Evolutionary conservation across 2,797 vertebrate genomes (phyloP), one percentile per base, ranked within the genome.

Genomic region (Botia almorhae): DNA sequence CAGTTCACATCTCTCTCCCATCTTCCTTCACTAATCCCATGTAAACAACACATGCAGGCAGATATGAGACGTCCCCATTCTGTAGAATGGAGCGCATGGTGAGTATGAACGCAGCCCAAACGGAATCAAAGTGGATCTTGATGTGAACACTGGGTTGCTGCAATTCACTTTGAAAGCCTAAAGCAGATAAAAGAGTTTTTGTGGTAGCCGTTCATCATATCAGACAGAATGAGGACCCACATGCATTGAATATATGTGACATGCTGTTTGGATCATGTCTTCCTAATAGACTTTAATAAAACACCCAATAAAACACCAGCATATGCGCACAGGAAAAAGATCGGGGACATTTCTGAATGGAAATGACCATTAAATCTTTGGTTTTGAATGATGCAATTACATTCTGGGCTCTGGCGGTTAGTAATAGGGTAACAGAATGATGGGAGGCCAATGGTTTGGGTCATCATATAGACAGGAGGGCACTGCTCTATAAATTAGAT

Each of bases 191-290:
- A 81, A 69, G 84, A 85, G 84, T 85, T 85, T 87, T 76, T 72
- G 77, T 85, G 79, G 69, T 55, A 86, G 81, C 50, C 2, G 11
- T 33, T 65, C 71, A 3, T 78, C 69, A 74, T 64, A 10, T 16
- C 6, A 87, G 90, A 91, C 89, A 90, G 91, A 91, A 91, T 87
- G 86, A 89, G 90, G 88, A 74, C 88, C 90, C 23, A 13, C 23
- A 74, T 64, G 53, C 17, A 33, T n/a, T 79, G 80, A 83, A 60
- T 65, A 50, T 17, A 77, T 56, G 81, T 72, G 68, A 61, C 14
- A 26, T 63, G 61, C 60, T 56, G 73, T 74, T 53, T 51, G 69
- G 69, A 81, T 55, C 36, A 39, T 39, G 36, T 39, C 48, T 61
- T 63, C 6, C 75, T 83, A 60, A 17, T 61, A 58, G 48, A 61